These are phyloP conservation scores for Pseudomyrmex gracilis DNA, from an alignment of 1,140 invertebrate species.

Conservation along the genomic window DNA sequence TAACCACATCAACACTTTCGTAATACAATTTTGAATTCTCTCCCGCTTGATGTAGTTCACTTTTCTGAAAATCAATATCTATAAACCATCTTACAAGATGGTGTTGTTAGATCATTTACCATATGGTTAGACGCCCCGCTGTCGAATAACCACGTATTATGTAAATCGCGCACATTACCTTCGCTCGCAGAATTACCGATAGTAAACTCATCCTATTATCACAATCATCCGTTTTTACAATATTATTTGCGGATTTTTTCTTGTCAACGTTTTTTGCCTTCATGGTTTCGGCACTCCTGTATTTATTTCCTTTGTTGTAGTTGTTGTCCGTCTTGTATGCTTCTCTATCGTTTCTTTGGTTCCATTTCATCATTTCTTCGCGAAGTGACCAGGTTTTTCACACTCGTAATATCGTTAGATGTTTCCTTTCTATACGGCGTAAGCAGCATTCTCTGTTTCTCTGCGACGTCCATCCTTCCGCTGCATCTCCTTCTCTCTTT, in stretches of 20 bases:
- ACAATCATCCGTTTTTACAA: not conserved
- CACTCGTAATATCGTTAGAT: not conserved
- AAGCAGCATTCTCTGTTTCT: not conserved
- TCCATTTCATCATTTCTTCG: not conserved
- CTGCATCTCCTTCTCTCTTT: slow-evolving; percentile 10
- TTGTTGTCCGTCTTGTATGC: not conserved
- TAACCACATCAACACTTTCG: not conserved
- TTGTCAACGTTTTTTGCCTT: too few relatives aligned
- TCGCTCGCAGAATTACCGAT: not conserved
- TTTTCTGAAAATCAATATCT: not conserved
- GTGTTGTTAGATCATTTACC: slow-evolving; percentile 11
- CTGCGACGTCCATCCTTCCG: not conserved
- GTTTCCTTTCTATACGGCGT: not conserved
- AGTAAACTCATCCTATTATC: slow-evolving; percentile 7
- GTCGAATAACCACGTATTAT: not conserved
- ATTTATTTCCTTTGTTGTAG: not conserved
- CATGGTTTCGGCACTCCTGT: too few relatives aligned
- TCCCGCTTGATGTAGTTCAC: slow-evolving; percentile 16
- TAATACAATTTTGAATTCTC: not conserved
- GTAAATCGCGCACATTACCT: not conserved
- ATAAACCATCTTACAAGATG: slow-evolving; percentile 18
- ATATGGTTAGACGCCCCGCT: slow-evolving; percentile 27
- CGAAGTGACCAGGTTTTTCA: not conserved
- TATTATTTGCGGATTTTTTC: slow-evolving; percentile 3
- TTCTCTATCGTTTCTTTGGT: not conserved